Evolutionary conservation across 2,888 invertebrate genomes (phyloP).

Genomic region (Caenorhabditis wallacei): DNA sequence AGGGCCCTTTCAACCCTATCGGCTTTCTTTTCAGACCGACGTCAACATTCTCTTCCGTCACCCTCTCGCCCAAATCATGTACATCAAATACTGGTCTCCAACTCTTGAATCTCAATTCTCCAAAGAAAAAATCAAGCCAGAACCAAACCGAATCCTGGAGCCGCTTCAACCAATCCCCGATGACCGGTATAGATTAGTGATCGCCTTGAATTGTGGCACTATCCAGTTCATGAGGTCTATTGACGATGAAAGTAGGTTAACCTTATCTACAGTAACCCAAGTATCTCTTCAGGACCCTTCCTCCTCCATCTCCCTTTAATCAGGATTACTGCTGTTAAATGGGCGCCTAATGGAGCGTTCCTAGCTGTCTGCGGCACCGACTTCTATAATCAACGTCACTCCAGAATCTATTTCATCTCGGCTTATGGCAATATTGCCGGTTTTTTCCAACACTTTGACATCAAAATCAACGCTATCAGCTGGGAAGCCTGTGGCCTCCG

Average conservation of each 20-base stretch:
- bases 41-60: too few relatives aligned
- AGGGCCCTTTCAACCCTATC: too few relatives aligned
- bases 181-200: neutral
- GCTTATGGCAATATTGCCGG: neutral
- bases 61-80: too few relatives aligned
- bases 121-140: neutral
- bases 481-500: neutral
- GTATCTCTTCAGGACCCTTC: neutral
- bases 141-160: neutral
- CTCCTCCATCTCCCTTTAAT: neutral
- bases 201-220: neutral
- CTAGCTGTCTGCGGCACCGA: neutral
- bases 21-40: too few relatives aligned
- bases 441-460: neutral
- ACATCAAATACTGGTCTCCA: neutral
- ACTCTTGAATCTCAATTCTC: neutral
- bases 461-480: neutral
- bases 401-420: neutral
- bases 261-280: neutral
- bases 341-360: neutral
- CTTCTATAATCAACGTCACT: neutral
- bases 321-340: neutral
- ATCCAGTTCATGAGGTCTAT: neutral
- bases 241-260: neutral
- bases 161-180: neutral